Evolutionary conservation across 2,113 vertebrate genomes (phyloP), one percentile per base, ranked within the genome.

Genomic region (Hylia prasina): DNA sequence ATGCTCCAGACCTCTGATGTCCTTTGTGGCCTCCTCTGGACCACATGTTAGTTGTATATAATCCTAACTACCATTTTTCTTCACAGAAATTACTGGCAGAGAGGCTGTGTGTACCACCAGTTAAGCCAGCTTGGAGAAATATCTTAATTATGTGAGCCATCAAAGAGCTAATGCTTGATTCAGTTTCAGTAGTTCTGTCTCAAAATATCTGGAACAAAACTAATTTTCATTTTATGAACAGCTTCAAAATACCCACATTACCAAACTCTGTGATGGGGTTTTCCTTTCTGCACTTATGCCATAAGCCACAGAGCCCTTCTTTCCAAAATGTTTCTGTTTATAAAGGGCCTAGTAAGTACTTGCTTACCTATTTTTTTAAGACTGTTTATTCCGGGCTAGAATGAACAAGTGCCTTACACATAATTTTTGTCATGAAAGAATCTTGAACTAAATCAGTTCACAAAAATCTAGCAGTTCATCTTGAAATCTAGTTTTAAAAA

Each of bases 401-500:
- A 79, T 27, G 13, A 85, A 48, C 24, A 82, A 60, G 22, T 69
- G 45, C 40, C 35, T 85, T 64, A 91, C 31, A 79, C 2, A 69
- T 25, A 58, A 61, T 65, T 82, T 30, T 76, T 48, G 17, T 42
- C 40, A 83, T 1, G 7, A 81, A 93, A 87, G 25, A 82, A 61
- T 37, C 30, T 77, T 88, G 54, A 82, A n/a, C 76, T 53, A 71
- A 76, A 85, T 60, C 15, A 48, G 47, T 61, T 65, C 14, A 86
- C 69, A 39, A 82, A 82, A 71, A 27, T 4, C n/a, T n/a, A 64
- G 7, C 21, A 82, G 44, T n/a, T n/a, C n/a, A n/a, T n/a, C 51
- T 76, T 84, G 51, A 96, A 91, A 84, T 53, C 7, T 69, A 79
- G 57, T 53, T 93, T 75, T 51, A 75, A 93, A 95, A 94, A 22